These are phyloP conservation scores for Peromyscus melanophrys DNA, from an alignment of 2,797 vertebrate species.

Conservation along the genomic window DNA sequence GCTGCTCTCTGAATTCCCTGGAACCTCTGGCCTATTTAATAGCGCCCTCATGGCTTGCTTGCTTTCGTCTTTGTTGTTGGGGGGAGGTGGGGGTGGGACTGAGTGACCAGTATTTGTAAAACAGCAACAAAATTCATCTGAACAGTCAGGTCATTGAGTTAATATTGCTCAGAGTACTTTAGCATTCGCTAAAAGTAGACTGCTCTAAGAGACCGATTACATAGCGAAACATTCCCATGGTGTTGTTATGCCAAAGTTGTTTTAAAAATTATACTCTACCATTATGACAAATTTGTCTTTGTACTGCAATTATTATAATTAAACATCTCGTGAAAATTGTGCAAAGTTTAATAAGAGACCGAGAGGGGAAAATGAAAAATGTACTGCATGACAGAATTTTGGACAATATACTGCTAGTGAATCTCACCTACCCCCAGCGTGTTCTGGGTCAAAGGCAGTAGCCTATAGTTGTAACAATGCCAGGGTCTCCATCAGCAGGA, in stretches of 20 bases:
- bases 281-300: background rate
- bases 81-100: background rate
- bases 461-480: too few species aligned
- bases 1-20: background rate
- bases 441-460: background rate
- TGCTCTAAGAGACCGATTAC: background rate
- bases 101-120: background rate
- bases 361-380: background rate
- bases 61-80: background rate
- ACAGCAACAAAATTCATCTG: background rate
- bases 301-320: background rate
- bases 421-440: too few species aligned
- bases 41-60: background rate
- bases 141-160: slow-evolving; percentile 11
- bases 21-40: background rate
- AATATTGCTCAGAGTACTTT: background rate
- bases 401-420: background rate
- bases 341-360: background rate
- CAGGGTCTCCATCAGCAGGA: background rate
- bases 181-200: background rate
- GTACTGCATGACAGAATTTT: background rate
- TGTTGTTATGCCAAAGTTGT: background rate
- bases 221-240: background rate
- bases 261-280: background rate
- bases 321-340: background rate